These are phyloP conservation scores for Urosaurus nigricauda DNA, from an alignment of 2,797 vertebrate genomes.

Conservation along the genomic window DNA sequence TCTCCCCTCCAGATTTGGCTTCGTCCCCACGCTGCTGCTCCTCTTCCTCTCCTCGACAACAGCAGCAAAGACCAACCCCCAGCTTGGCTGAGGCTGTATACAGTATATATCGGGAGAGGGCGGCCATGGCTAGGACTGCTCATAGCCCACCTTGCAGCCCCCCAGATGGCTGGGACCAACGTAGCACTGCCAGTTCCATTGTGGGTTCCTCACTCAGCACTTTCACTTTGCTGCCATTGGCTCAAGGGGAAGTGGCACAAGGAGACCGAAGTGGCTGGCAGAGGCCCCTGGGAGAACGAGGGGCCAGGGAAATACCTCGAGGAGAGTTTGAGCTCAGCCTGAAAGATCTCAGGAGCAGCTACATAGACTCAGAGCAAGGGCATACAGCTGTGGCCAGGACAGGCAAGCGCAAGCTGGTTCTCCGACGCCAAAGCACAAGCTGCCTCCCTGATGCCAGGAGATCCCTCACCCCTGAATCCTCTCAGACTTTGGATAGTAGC, in stretches of 20 bases:
- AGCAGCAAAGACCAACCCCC: conserved; percentile 66
- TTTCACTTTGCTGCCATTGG: conserved; percentile 90
- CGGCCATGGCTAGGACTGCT: conserved; percentile 50
- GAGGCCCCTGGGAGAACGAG: conserved; percentile 58
- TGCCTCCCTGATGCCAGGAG: conserved; percentile 75
- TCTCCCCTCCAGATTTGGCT: conserved; percentile 69
- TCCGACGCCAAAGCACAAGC: conserved; percentile 81
- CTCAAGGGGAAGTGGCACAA: not conserved
- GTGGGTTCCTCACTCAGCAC: conserved; percentile 91
- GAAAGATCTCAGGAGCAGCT: conserved; percentile 70
- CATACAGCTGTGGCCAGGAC: conserved; percentile 58
- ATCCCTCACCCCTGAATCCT: conserved; percentile 68
- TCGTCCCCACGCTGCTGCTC: conserved; percentile 73
- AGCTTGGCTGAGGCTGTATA: conserved; percentile 91
- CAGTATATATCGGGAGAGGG: conserved; percentile 90
- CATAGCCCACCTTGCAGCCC: conserved; percentile 76
- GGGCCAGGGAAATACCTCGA: conserved; percentile 72
- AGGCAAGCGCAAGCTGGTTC: conserved; percentile 58
- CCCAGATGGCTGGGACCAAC: conserved; percentile 68
- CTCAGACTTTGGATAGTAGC: conserved; percentile 63
- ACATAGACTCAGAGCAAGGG: conserved; percentile 42
- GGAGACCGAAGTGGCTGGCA: conserved; percentile 68
- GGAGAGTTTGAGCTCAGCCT: conserved; percentile 77
- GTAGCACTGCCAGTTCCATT: conserved; percentile 85
- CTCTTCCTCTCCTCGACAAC: conserved; percentile 77